Evolutionary conservation across 2,888 invertebrate species (phyloP).

Genomic region (Chesias legatella): DNA sequence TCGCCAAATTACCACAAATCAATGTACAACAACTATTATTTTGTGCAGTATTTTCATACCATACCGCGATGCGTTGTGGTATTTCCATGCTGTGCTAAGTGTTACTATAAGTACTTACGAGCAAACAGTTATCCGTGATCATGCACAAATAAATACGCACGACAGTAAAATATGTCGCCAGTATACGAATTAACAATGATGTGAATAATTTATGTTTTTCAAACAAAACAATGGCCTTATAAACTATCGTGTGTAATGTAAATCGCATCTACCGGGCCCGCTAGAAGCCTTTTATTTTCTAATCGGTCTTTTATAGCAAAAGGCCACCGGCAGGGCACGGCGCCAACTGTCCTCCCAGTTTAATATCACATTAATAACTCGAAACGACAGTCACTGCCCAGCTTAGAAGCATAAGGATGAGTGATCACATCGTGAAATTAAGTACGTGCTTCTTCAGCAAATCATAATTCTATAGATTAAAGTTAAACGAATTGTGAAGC

Average conservation of each 20-base stretch:
- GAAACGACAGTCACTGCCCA: constrained; percentile 17
- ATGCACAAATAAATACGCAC: too few relatives aligned
- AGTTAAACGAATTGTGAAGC: too few relatives aligned
- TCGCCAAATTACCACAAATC: too few relatives aligned
- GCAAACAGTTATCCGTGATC: too few relatives aligned
- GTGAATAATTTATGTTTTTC: not conserved
- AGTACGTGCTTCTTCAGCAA: constrained; percentile 9
- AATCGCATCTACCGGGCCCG: constrained; percentile 10
- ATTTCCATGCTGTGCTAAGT: too few relatives aligned
- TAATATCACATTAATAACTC: constrained; percentile 36
- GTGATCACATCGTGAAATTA: constrained; percentile 16
- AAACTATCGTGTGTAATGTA: constrained; percentile 5
- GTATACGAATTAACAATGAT: too few relatives aligned
- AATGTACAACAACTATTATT: too few relatives aligned
- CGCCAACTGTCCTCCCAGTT: constrained; percentile 30
- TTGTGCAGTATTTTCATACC: too few relatives aligned
- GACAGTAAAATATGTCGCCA: too few relatives aligned
- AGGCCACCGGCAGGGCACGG: constrained; percentile 29
- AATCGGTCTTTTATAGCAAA: constrained; percentile 24
- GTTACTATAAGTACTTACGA: too few relatives aligned
- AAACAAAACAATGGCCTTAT: not conserved
- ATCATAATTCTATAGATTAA: too few relatives aligned
- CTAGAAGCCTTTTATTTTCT: constrained; percentile 21
- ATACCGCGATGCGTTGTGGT: too few relatives aligned
- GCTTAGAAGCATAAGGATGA: constrained; percentile 17